phyloP scores from a whole-genome alignment of 1,140 invertebrate species.

The Bombus superbus region DNA sequence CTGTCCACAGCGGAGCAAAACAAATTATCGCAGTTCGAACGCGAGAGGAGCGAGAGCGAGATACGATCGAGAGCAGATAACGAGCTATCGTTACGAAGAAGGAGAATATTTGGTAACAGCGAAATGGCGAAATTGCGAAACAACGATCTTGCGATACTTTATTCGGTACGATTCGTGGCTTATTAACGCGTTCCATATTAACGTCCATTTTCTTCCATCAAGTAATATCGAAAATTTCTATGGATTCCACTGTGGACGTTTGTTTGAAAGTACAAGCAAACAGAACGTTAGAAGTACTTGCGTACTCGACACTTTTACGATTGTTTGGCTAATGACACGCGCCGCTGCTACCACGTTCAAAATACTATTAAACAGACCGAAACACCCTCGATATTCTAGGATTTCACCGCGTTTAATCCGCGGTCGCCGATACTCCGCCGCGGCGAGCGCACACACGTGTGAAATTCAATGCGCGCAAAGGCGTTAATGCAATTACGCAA shows the following conservation, averaged over 20 bases:
- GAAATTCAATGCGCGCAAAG: constrained; percentile 39
- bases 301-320: not conserved
- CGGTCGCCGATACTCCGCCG: not conserved
- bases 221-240: not conserved
- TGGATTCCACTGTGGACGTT: not conserved
- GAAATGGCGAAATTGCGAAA: too few relatives aligned
- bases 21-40: constrained; percentile 26
- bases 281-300: not conserved
- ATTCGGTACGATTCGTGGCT: too few relatives aligned
- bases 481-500: constrained; percentile 47
- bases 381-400: not conserved
- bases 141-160: too few relatives aligned
- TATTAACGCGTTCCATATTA: too few relatives aligned
- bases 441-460: not conserved
- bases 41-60: not conserved
- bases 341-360: not conserved
- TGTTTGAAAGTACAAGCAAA: not conserved
- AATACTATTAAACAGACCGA: not conserved
- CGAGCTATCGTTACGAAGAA: not conserved
- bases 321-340: not conserved
- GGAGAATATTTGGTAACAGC: too few relatives aligned
- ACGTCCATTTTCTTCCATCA: too few relatives aligned
- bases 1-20: not conserved
- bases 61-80: not conserved
- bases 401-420: constrained; percentile 18